phyloP scores from a whole-genome alignment of 2,797 vertebrate species.

The Pipistrellus pipistrellus region DNA sequence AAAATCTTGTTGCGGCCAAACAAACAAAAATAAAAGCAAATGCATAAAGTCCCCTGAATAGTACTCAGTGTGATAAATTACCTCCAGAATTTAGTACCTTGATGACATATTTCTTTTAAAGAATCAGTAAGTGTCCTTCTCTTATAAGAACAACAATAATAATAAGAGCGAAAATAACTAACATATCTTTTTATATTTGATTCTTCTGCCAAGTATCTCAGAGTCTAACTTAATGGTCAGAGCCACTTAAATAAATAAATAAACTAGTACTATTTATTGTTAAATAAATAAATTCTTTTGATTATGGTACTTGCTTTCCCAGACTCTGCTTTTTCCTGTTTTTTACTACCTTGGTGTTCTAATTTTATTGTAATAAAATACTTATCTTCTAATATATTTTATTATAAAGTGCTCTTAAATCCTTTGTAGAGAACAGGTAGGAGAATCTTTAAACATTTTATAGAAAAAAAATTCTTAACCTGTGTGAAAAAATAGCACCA shows the following conservation, averaged over 20 bases:
- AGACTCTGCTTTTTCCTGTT: neutral
- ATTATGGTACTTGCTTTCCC: neutral
- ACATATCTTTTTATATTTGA: neutral
- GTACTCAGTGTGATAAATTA: neutral
- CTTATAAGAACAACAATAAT: neutral
- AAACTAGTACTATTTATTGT: neutral
- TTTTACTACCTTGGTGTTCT: neutral
- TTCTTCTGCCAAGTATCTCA: slow-evolving; percentile 13
- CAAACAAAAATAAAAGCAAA: slow-evolving; percentile 9
- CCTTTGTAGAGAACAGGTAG: neutral
- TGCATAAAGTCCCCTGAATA: neutral
- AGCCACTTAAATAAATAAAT: neutral
- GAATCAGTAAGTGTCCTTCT: neutral
- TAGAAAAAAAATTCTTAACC: slow-evolving; percentile 19
- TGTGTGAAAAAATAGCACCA: neutral
- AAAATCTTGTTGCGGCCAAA: neutral
- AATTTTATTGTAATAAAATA: slow-evolving; percentile 44
- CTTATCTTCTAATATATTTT: slow-evolving; percentile 4
- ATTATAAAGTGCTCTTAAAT: neutral
- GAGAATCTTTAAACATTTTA: neutral
- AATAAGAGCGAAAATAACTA: neutral
- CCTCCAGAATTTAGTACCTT: neutral
- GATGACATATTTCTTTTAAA: neutral
- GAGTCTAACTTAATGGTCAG: neutral
- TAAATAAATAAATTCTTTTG: slow-evolving; percentile 51